Evolutionary conservation across 2,888 invertebrate genomes (phyloP).

Genomic region (Helicoverpa assulta): DNA sequence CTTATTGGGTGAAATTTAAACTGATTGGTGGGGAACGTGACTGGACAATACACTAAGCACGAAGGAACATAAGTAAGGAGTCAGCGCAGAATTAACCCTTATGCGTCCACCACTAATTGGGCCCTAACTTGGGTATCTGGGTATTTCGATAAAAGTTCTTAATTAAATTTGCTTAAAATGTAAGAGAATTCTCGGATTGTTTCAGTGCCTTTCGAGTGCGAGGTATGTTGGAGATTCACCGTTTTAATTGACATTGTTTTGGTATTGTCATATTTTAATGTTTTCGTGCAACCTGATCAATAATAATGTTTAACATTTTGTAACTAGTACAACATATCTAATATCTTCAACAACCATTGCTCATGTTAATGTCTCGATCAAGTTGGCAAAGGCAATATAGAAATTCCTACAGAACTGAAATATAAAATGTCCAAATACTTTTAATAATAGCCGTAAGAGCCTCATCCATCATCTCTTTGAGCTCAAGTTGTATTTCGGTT

Average conservation of each 20-base stretch:
- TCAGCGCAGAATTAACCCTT: slow-evolving; percentile 73
- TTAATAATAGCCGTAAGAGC: slow-evolving; percentile 36
- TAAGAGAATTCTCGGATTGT: slow-evolving; percentile 42
- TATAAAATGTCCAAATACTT: slow-evolving; percentile 15
- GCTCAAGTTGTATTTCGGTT: slow-evolving; percentile 66
- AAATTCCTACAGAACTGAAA: slow-evolving; percentile 4
- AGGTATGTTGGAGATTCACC: background rate
- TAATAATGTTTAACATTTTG: too few species aligned
- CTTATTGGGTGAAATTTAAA: slow-evolving; percentile 85
- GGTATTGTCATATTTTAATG: too few species aligned
- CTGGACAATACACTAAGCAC: slow-evolving; percentile 82
- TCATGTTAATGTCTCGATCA: background rate
- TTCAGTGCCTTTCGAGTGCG: slow-evolving; percentile 1
- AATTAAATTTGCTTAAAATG: slow-evolving; percentile 56
- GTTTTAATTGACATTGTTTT: background rate
- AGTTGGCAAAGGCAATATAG: background rate
- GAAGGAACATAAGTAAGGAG: slow-evolving; percentile 43
- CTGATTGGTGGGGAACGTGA: slow-evolving; percentile 83
- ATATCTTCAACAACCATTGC: background rate
- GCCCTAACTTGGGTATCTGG: slow-evolving; percentile 78
- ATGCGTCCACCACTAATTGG: slow-evolving; percentile 81
- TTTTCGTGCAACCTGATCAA: background rate
- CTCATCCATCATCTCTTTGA: slow-evolving; percentile 59
- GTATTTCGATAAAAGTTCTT: slow-evolving; percentile 60
- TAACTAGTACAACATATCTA: background rate